Base-by-base conservation (phyloP, 2,113 vertebrate genomes). In the Trichechus manatus region DNA sequence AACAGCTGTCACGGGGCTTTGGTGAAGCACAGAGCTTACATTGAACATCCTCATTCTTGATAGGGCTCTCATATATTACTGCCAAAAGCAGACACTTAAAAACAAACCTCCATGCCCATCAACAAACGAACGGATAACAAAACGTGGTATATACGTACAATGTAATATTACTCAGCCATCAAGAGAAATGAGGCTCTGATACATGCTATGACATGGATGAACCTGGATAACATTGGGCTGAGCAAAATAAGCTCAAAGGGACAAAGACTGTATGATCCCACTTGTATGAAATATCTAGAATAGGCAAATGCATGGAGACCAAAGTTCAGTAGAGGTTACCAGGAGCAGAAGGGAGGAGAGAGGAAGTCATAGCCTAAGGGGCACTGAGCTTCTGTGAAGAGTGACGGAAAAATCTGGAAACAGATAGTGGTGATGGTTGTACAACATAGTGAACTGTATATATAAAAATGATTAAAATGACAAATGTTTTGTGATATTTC, bases 21-120 rank as follows among this genome's bases (percentile, higher is more conserved):
- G 13, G 10, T 44, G 53, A 83, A 72, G 29, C 33, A 25, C 31
- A 29, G 11, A 22, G 22, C 39, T 87, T 66, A 42, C 25, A 59
- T 0, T 11, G 47, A 66, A 23, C 20, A 23, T 11, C 39, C 61
- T 11, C 53, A 10, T 29, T 36, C 36, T 74, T 14, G 1, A 4
- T 1, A 0, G 29, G 25, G 8, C 39, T 64, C 50, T 53, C 31
- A 29, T 0, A 22, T 2, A 1, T 66, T 31, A 11, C 70, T 22
- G 5, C 25, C 63, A 50, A 50, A 91, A 42, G 44, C 8, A 22
- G 13, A 39, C n/a, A 61, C 14, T 64, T 63, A 44, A 61, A 82
- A 68, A 53, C 42, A 77, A 91, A 75, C 6, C 15, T 82, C 64
- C 29, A 77, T 44, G 53, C 33, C 22, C 68, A 70, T 20, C 17